phyloP scores from a whole-genome alignment of 2,797 vertebrate genomes.

The Lutjanus campechanus region DNA sequence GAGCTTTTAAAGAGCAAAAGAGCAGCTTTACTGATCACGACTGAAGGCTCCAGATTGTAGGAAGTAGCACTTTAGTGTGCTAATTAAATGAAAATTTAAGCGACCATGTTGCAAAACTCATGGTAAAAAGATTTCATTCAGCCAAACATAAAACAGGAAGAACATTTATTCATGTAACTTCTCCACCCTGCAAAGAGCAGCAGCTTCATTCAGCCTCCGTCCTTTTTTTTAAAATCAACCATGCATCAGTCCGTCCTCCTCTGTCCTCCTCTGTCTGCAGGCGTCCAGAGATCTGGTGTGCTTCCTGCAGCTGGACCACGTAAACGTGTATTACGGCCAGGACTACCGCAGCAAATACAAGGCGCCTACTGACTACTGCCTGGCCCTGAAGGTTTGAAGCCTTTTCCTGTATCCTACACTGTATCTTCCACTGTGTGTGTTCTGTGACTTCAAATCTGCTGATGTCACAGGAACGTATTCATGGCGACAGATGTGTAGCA shows the following conservation, averaged over 20 bases:
- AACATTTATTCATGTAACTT: no score
- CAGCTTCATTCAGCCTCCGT: neutral
- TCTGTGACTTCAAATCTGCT: neutral
- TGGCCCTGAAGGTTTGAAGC: constrained; percentile 93
- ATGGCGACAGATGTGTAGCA: neutral
- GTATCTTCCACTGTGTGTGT: neutral
- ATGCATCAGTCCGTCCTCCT: neutral
- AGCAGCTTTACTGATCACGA: no score
- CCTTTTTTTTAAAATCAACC: neutral
- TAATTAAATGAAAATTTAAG: no score
- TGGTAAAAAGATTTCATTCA: no score
- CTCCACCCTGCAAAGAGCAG: neutral
- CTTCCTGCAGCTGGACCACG: constrained; percentile 97
- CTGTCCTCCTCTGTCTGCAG: constrained; percentile 76
- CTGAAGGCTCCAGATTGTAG: no score
- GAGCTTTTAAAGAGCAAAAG: no score
- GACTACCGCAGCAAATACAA: constrained; percentile 98
- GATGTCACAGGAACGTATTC: neutral
- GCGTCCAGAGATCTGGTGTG: constrained; percentile 96
- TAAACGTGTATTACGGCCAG: constrained; percentile 97
- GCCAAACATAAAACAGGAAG: no score
- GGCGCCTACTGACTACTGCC: constrained; percentile 96
- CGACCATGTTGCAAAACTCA: no score
- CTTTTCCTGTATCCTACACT: no score
- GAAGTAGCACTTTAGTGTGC: no score